These are phyloP conservation scores for Apis cerana DNA, from an alignment of 1,140 invertebrate species.

Conservation along the genomic window DNA sequence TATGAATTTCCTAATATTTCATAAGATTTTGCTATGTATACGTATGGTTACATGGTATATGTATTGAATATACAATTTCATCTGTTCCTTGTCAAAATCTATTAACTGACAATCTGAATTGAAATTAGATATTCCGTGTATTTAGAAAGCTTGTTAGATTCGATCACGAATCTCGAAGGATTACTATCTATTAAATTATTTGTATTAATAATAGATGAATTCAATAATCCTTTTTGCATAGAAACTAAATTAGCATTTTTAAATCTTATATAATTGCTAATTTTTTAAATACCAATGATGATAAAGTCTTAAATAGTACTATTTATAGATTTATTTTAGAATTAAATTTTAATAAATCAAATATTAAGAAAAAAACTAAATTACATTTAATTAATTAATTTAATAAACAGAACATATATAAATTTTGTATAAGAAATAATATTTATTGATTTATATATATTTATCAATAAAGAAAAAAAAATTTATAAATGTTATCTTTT, in stretches of 20 bases:
- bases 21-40: slow-evolving; percentile 31
- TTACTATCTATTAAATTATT: background rate
- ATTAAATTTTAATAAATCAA: no score
- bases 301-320: no score
- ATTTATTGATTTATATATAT: no score
- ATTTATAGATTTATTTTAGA: no score
- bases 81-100: slow-evolving; percentile 11
- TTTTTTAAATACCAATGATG: no score
- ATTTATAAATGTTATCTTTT: no score
- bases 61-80: slow-evolving; percentile 20
- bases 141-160: background rate
- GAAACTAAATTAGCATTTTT: background rate
- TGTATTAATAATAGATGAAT: background rate
- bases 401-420: no score
- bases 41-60: slow-evolving; percentile 26
- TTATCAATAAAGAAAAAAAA: no score
- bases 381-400: no score
- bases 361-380: no score
- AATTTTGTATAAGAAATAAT: no score
- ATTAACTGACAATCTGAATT: slow-evolving; percentile 15
- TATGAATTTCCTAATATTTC: slow-evolving; percentile 40
- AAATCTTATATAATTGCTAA: background rate
- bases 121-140: background rate
- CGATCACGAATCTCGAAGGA: slow-evolving; percentile 13
- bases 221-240: background rate